Evolutionary conservation across 2,113 vertebrate genomes (phyloP).

Genomic region (Pollimyrus isidori): DNA sequence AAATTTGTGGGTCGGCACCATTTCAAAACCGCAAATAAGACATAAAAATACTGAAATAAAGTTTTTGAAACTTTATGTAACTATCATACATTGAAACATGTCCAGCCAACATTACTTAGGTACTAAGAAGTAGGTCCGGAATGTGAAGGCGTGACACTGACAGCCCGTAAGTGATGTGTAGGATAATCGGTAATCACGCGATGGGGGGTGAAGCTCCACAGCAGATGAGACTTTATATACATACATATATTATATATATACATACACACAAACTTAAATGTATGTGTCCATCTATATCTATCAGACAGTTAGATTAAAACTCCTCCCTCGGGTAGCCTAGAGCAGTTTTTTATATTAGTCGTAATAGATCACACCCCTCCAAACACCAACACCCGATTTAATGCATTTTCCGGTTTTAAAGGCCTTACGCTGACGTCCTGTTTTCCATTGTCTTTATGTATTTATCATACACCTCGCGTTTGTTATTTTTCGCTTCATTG

Average conservation of each 20-base stretch:
- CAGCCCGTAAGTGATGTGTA: neutral
- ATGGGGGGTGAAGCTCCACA: neutral
- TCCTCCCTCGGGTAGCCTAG: neutral
- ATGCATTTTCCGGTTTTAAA: neutral
- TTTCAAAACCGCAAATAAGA: neutral
- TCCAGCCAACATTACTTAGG: neutral
- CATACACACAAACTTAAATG: too few species aligned
- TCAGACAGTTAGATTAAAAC: neutral
- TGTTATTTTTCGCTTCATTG: neutral
- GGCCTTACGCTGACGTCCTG: neutral
- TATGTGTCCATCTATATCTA: too few species aligned
- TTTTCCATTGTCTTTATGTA: neutral
- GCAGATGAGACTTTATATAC: neutral
- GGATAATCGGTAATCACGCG: neutral
- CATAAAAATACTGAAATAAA: neutral
- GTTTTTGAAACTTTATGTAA: neutral
- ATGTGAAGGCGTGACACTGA: neutral
- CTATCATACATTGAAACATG: neutral
- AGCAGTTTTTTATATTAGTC: neutral
- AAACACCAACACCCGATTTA: neutral
- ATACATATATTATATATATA: too few species aligned
- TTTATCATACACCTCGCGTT: neutral
- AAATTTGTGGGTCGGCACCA: neutral
- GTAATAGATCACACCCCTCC: neutral
- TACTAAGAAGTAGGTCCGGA: neutral